phyloP scores from a whole-genome alignment of 2,888 invertebrate genomes.

The Embidobia sp. region DNA sequence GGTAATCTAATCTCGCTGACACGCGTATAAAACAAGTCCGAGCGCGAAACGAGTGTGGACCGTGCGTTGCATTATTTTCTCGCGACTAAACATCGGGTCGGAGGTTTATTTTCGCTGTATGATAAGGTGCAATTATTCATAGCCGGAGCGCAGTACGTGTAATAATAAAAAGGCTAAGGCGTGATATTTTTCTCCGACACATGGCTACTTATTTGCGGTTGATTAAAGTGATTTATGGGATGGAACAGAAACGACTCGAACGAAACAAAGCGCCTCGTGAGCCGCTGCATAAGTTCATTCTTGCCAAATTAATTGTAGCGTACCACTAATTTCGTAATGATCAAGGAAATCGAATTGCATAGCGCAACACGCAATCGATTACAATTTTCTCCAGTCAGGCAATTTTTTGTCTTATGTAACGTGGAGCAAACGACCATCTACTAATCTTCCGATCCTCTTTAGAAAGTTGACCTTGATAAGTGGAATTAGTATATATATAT shows the following conservation, averaged over 20 bases:
- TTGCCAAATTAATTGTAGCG: constrained; percentile 24
- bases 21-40: too few species aligned
- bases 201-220: constrained; percentile 16
- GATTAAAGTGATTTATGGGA: constrained; percentile 21
- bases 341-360: constrained; percentile 2
- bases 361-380: constrained; percentile 17
- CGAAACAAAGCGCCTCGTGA: too few species aligned
- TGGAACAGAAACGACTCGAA: constrained; percentile 8
- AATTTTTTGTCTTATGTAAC: constrained; percentile 36
- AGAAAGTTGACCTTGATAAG: constrained; percentile 47
- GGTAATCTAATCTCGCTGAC: too few species aligned
- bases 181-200: constrained; percentile 28
- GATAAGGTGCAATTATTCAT: constrained; percentile 29
- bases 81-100: too few species aligned
- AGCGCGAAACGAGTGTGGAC: too few species aligned
- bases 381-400: constrained; percentile 20
- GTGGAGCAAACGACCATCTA: constrained; percentile 2
- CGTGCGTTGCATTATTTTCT: too few species aligned
- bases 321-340: constrained; percentile 13
- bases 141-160: not conserved
- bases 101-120: too few species aligned
- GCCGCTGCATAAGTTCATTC: not conserved
- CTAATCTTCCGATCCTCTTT: constrained; percentile 30
- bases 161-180: constrained; percentile 27
- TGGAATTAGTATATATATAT: not conserved